Conservation (phyloP, 2,797 vertebrate genomes). For the Poecilia wingei region DNA sequence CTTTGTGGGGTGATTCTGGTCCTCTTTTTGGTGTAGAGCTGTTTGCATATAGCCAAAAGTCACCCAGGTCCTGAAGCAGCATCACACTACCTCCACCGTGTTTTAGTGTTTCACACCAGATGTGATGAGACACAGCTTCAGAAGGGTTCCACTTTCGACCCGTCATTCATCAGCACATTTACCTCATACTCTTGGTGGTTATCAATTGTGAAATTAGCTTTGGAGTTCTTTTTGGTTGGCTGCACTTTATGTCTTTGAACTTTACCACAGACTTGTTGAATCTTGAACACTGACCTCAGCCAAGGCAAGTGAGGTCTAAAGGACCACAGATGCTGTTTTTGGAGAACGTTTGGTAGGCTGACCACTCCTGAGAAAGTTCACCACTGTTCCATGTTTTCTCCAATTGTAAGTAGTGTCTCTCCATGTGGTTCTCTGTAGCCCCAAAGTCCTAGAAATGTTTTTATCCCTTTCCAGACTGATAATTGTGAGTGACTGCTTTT, state of each 20-base stretch:
- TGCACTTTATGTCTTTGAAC: not conserved
- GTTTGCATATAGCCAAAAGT: not conserved
- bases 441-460: not conserved
- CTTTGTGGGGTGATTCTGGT: not conserved
- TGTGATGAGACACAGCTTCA: not conserved
- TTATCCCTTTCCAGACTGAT: not conserved
- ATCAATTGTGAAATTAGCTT: not conserved
- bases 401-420: not conserved
- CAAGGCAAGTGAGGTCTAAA: not conserved
- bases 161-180: not conserved
- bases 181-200: not conserved
- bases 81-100: not conserved
- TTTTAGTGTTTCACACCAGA: not conserved
- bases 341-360: not conserved
- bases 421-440: not conserved
- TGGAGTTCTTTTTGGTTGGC: not conserved
- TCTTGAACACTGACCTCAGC: not conserved
- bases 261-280: not conserved
- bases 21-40: not conserved
- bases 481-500: not conserved
- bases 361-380: not conserved
- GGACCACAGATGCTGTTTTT: not conserved
- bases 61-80: not conserved
- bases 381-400: not conserved
- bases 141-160: not conserved